Conservation (phyloP, 2,797 vertebrate species). For the Apodemus agrarius region DNA sequence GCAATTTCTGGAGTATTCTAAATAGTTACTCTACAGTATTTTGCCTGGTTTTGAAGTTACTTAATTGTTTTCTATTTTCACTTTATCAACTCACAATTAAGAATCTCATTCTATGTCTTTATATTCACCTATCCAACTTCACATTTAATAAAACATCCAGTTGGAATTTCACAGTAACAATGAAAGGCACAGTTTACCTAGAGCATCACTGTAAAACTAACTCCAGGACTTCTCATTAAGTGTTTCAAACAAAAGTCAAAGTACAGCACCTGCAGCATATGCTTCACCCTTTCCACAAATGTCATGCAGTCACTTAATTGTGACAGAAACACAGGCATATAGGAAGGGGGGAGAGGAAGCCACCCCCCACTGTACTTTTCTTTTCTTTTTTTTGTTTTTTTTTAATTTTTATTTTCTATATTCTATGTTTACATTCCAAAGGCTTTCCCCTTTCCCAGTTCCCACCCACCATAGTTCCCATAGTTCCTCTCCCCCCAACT, state of each 20-base stretch:
- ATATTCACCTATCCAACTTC: background rate
- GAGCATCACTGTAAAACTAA: constrained; percentile 80
- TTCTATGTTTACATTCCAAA: too few species aligned
- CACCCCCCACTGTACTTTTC: constrained; percentile 83
- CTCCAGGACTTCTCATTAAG: constrained; percentile 64
- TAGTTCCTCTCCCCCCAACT: too few species aligned
- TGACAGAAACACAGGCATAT: constrained; percentile 68
- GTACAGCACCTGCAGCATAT: constrained; percentile 62
- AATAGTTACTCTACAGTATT: background rate
- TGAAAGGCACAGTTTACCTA: constrained; percentile 79
- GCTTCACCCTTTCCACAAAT: constrained; percentile 74
- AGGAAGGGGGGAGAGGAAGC: constrained; percentile 85
- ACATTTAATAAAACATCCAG: background rate
- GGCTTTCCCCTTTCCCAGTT: too few species aligned
- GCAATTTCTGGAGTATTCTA: background rate
- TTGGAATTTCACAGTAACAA: background rate
- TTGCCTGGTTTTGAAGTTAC: background rate
- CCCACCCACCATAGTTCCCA: too few species aligned
- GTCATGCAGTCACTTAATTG: constrained; percentile 74
- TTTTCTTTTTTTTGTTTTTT: too few species aligned
- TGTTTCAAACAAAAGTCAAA: background rate
- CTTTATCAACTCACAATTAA: background rate
- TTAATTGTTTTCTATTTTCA: background rate
- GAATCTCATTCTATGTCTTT: background rate
- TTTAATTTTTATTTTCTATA: too few species aligned